A percentile compares a stretch with the other conserved stretches of the same genome.
Evolutionary conservation across 2,888 invertebrate genomes (phyloP).

Genomic region (Conistra vaccinii): DNA sequence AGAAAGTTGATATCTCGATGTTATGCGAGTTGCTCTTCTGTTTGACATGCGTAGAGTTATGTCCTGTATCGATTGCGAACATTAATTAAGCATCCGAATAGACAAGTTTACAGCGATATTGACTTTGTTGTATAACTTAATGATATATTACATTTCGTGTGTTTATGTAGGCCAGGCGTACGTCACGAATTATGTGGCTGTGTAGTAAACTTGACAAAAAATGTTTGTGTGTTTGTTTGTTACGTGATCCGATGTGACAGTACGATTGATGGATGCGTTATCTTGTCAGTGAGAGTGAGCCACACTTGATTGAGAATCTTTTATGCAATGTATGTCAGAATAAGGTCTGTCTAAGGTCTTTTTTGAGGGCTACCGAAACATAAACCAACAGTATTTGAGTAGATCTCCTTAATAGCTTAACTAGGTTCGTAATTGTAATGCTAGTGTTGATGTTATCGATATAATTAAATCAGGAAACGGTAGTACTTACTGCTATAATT

Average conservation of each 20-base stretch:
- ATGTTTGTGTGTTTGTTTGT: conserved; percentile 35
- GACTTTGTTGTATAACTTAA: conserved; percentile 61
- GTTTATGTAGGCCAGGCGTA: conserved; percentile 39
- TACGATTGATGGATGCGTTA: conserved; percentile 36
- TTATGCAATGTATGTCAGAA: background rate
- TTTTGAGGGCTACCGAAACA: background rate
- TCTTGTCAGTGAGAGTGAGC: conserved; percentile 20
- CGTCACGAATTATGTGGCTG: conserved; percentile 25
- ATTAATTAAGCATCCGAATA: conserved; percentile 55
- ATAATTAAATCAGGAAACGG: conserved; percentile 60
- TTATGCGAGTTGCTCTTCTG: conserved; percentile 66
- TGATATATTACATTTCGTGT: conserved; percentile 41
- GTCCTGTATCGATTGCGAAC: conserved; percentile 60
- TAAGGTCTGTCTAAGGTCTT: background rate
- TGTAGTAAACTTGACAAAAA: conserved; percentile 25
- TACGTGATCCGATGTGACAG: conserved; percentile 36
- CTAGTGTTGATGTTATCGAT: conserved; percentile 36
- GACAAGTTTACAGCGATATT: conserved; percentile 54
- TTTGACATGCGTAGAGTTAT: conserved; percentile 62
- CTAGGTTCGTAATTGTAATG: background rate
- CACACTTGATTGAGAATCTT: conserved; percentile 24
- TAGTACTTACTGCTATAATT: conserved; percentile 33
- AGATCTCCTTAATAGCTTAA: conserved; percentile 1
- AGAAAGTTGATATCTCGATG: conserved; percentile 69
- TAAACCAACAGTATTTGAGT: background rate